Evolutionary conservation across 2,888 invertebrate genomes (phyloP), one percentile per base, ranked within the genome.

Genomic region (Cantharis rufa): DNA sequence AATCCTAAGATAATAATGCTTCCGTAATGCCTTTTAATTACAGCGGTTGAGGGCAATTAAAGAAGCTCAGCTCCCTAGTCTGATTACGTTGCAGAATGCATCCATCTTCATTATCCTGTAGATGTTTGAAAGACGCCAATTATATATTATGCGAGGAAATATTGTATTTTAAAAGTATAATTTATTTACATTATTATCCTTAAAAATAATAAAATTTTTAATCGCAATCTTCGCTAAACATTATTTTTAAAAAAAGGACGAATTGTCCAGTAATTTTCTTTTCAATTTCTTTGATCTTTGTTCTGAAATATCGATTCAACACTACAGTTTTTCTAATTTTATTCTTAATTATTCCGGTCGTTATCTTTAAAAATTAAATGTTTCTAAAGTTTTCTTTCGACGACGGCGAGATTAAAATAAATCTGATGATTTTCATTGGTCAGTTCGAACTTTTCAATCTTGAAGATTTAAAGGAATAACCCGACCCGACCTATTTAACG

Each of bases 31-130:
- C 82, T 81, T 81, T 84, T 85, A 85, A 86, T 86, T 86, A 86
- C 84, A 81, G 82, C 81, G 81, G 84, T 82, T 85, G 82, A 82
- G 81, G 83, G 84, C 83, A 84, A 85, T 85, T 85, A 85, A 86
- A 86, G 85, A 84, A 85, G 83, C 84, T 84, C 79, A 78, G 75
- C 72, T 77, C 70, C 72, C 78, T 62, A 70, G 79, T 79, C 79
- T 82, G 82, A 83, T 83, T 82, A 82, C 81, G 80, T 79, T 82
- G 84, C 84, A 83, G 82, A 83, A 82, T 84, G 82, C 86, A 86
- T 86, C 84, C 82, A 85, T 86, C 86, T 86, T 86, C 85, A 86
- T 86, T 86, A 86, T 79, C 74, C 76, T 76, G 81, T 81, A 78
- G 80, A 79, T 83, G 81, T 82, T 83, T 84, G 84, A 84, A 84